Percentiles rank a stretch among this genome's conserved stretches.
phyloP scores from a whole-genome alignment of 2,113 vertebrate species.

The Ginglymostoma cirratum region DNA sequence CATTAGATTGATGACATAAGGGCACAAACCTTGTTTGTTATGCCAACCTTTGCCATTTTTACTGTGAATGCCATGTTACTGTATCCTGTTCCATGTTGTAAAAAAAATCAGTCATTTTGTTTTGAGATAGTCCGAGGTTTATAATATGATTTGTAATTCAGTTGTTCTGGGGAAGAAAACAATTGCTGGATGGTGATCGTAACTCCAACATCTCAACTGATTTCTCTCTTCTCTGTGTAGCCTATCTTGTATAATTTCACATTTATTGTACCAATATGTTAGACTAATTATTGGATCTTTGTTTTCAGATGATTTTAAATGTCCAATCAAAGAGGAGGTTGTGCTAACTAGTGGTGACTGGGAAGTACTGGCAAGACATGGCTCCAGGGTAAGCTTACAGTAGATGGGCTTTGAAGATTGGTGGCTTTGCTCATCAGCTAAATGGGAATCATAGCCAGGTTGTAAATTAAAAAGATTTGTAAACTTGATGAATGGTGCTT shows the following conservation, averaged over 20 bases:
- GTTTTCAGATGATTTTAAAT: constrained; percentile 78
- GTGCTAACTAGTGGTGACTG: constrained; percentile 85
- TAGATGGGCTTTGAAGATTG: not conserved
- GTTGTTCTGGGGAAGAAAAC: not conserved
- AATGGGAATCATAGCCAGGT: not conserved
- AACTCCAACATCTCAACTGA: not conserved
- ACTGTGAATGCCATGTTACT: not conserved
- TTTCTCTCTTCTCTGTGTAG: not conserved
- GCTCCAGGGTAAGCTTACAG: constrained; percentile 73
- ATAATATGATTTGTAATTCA: not conserved
- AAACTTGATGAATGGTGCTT: not conserved
- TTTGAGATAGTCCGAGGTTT: not conserved
- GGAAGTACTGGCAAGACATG: constrained; percentile 87
- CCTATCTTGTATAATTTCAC: not conserved
- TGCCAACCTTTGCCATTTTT: not conserved
- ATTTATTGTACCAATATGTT: fast-evolving
- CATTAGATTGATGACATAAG: not conserved
- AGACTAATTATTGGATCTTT: not conserved
- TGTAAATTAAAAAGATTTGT: not conserved
- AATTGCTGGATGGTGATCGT: not conserved
- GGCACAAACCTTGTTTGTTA: not conserved
- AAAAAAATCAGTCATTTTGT: not conserved
- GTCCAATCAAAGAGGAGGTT: constrained; percentile 79
- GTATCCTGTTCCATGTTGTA: not conserved
- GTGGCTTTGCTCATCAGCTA: not conserved